Evolutionary conservation across 2,113 vertebrate species (phyloP).

Genomic region (Tichodroma muraria): DNA sequence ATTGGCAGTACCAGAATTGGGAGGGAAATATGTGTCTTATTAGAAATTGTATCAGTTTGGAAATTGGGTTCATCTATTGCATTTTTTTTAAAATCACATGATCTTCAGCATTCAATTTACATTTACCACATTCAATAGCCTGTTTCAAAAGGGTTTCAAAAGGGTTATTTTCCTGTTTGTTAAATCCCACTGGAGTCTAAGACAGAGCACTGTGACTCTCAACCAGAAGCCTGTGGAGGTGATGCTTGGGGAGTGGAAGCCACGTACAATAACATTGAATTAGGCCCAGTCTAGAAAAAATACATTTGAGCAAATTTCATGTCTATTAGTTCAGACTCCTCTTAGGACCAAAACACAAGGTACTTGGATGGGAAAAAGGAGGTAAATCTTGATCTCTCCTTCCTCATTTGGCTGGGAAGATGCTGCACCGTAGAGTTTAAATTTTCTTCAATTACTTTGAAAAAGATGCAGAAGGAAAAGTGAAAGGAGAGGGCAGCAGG

Average conservation of each 20-base stretch:
- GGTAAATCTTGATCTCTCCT: not conserved
- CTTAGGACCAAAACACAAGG: not conserved
- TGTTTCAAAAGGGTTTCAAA: constrained; percentile 46
- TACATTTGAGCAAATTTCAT: not conserved
- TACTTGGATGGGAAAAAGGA: not conserved
- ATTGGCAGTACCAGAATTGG: not conserved
- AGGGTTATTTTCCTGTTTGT: constrained; percentile 31
- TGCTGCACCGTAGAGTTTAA: not conserved
- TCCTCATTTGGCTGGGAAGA: not conserved
- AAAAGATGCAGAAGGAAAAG: not conserved
- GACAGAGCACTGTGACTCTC: not conserved
- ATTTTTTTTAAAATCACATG: not conserved
- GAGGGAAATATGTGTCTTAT: not conserved
- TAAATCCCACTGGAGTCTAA: not conserved
- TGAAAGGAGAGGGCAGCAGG: not conserved
- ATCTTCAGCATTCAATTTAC: not conserved
- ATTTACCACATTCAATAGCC: not conserved
- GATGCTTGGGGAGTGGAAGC: not conserved
- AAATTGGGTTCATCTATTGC: not conserved
- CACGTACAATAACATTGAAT: not conserved
- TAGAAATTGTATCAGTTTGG: not conserved
- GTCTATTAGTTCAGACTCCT: not conserved
- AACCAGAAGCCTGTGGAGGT: not conserved
- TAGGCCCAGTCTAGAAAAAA: not conserved
- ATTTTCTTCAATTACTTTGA: not conserved